Percentiles rank a stretch among this genome's conserved stretches.
Conservation (phyloP, 2,113 vertebrate species). For the Stictonetta naevosa region DNA sequence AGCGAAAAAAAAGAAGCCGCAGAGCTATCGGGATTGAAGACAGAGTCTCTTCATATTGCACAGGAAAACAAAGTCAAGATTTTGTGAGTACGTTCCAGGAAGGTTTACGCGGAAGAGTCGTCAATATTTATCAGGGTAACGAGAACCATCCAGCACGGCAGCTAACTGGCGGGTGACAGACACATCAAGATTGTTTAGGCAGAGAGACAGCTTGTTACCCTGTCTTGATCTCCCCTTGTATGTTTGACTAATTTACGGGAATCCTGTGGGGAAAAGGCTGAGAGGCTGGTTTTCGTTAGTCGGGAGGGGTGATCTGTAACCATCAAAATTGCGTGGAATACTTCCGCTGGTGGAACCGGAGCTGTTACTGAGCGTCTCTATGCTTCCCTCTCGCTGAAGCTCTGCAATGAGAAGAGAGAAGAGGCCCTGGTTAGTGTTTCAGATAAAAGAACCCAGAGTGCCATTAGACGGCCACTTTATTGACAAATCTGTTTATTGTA, state of each 20-base stretch:
- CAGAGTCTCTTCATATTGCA: conserved; percentile 58
- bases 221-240: not conserved
- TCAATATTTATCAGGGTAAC: not conserved
- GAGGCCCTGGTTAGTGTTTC: conserved; percentile 53
- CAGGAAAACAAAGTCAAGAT: conserved; percentile 27
- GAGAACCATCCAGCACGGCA: not conserved
- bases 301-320: conserved; percentile 93
- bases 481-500: not conserved
- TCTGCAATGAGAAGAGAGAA: conserved; percentile 83
- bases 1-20: conserved; percentile 25
- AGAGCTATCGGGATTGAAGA: not conserved
- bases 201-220: not conserved
- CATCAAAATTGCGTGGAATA: conserved; percentile 95
- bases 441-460: not conserved
- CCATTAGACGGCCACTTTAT: accelerated
- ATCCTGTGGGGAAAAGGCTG: conserved; percentile 93
- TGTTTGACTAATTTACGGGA: conserved; percentile 76
- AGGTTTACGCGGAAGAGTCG: conserved; percentile 11
- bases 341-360: conserved; percentile 97
- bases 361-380: conserved; percentile 99
- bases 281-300: conserved; percentile 97
- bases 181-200: not conserved
- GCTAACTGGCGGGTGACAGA: not conserved
- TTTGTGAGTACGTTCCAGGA: conserved; percentile 38
- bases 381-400: conserved; percentile 98